phyloP scores from a whole-genome alignment of 2,113 vertebrate genomes.

The Spheniscus mendiculus region DNA sequence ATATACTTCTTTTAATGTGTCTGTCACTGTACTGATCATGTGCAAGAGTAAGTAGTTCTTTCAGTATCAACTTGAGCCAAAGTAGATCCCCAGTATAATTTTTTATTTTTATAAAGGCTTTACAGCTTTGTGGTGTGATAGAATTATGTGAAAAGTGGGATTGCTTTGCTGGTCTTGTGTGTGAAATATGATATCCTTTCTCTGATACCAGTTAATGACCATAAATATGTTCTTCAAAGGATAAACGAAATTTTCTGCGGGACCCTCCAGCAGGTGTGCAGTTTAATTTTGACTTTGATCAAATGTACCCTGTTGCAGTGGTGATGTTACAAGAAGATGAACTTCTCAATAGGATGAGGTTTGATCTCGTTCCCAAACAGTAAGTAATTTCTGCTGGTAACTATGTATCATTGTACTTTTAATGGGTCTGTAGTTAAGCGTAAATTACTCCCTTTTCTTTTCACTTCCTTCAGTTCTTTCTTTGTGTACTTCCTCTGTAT shows the following conservation, averaged over 20 bases:
- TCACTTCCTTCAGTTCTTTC: not conserved
- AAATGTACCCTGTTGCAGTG: constrained; percentile 89
- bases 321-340: constrained; percentile 95
- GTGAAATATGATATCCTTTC: not conserved
- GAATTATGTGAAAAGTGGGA: not conserved
- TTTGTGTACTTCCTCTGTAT: not conserved
- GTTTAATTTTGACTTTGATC: constrained; percentile 92
- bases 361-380: constrained; percentile 94
- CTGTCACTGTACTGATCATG: not conserved
- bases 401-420: not conserved
- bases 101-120: not conserved
- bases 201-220: not conserved
- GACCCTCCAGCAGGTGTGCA: constrained; percentile 92
- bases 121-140: not conserved
- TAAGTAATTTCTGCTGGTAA: constrained; percentile 70
- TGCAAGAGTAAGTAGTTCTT: not conserved
- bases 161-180: not conserved
- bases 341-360: constrained; percentile 92
- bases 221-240: constrained; percentile 74
- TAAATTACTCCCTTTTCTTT: not conserved
- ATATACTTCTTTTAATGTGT: not conserved
- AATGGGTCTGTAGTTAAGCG: not conserved
- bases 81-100: not conserved
- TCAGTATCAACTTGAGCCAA: not conserved
- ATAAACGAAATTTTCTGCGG: constrained; percentile 90